Base-by-base conservation (phyloP, 1,140 invertebrate species). In the Tetramorium simillimum region DNA sequence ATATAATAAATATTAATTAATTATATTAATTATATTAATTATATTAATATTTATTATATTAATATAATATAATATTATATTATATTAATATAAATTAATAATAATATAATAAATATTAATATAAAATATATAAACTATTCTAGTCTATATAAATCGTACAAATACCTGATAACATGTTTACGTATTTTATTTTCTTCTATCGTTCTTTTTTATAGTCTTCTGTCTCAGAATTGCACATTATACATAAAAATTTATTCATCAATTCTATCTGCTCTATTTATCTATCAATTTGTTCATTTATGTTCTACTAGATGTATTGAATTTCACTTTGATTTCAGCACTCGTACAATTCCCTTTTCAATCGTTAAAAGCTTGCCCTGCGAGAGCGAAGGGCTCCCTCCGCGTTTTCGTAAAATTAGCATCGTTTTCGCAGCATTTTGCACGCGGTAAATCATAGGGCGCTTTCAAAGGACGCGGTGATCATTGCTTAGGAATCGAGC, bases 381-480 rank as follows among this genome's bases (percentile, higher is more conserved):
- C 21, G 21, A 28, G 16, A 37, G 14, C 28, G 18, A 75, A 62
- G 16, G 21, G 37, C 28, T 28, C 24, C 0, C 10, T 62, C 9
- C 10, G 37, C 28, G 43, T 43, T 77, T 43, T 62, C 56, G 43
- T 53, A 67, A 53, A 80, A 80, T 80, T 80, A 69, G 77, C n/a
- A 43, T 67, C 2, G 24, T 80, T 62, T 69, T 51, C 21, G 46
- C 60, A 21, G 10, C 21, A 16, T 77, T 77, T 60, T 62, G 60
- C 60, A 80, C 76, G 76, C 46, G 60, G 51, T 80, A 80, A 80
- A 80, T 80, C 77, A 69, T 49, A 80, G 77, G 46, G 62, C 43
- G 46, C 46, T 40, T 51, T 80, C 46, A 53, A 80, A 67, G 62
- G 62, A 65, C 40, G 28, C 60, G 62, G 28, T 28, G 60, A 80